Evolutionary conservation across 1,140 invertebrate species (phyloP), one percentile per base, ranked within the genome.

Genomic region (Belonocnema kinseyi): DNA sequence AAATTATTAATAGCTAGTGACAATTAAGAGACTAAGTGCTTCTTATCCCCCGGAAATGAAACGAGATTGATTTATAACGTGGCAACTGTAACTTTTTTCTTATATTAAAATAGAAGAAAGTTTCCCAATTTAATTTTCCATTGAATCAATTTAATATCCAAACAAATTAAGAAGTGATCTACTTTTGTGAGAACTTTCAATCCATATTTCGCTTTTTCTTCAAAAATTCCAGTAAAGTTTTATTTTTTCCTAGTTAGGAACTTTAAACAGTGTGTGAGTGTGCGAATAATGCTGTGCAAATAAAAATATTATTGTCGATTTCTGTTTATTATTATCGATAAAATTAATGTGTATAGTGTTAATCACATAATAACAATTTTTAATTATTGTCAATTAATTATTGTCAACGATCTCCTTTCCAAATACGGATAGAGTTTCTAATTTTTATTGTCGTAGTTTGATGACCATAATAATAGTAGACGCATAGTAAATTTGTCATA

Each of bases 381-480:
- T 46, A 10, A 46, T 46, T 46, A 46, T 46, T 46, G 40, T 46
- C 40, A 46, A 46, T 52, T 79, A 58, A 77, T 88, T 88, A 87
- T 88, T 88, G 85, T 86, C 84, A 83, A 77, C 77, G 81, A 81
- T 77, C 58, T 74, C 73, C 21, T 78, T 21, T 26, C 17, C 16
- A 10, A 46, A 21, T 75, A 52, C 74, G 82, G 77, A 77, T 81
- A 72, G 77, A 85, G 70, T 46, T 46, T 81, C 81, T 78, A 84
- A 83, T 82, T 76, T 77, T 85, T 86, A 86, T 88, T 87, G 85
- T 86, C 85, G 78, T 83, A 84, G 75, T 80, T 74, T 80, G 74
- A 72, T 73, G 70, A 77, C 72, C 82, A 66, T 61, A 78, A 75
- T 46, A n/a, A 72, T 74, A 75, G 17, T 19, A 61, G 61, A 14